Base-by-base conservation (phyloP, 2,888 invertebrate genomes). In the Anoplius nigerrimus region DNA sequence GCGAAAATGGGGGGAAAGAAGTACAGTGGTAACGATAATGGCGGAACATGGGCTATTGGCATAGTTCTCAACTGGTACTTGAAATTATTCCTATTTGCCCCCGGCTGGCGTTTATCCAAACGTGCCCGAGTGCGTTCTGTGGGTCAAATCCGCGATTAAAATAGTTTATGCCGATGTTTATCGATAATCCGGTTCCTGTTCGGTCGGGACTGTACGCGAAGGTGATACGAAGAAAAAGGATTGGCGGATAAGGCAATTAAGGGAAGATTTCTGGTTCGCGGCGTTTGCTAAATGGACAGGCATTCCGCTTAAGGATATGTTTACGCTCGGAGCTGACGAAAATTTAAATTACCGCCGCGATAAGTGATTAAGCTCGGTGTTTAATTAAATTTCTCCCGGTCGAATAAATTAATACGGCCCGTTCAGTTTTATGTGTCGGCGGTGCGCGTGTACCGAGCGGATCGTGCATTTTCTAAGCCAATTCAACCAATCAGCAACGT, bases 241-340 rank as follows among this genome's bases (percentile, higher is more conserved):
- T 5, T 6, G 4, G 46, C 3, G 46, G 15, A 16, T 13, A 46
- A 11, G 4, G 20, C 6, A 18, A 11, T 52, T 51, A n/a, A n/a
- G 45, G n/a, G 3, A 51, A 56, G 48, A 43, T 21, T 20, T 60
- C 56, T 46, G 18, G 34, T 16, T 11, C 21, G 66, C 55, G 61
- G 69, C 61, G 65, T 70, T 56, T 60, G 62, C 62, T 62, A 46
- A 57, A 62, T 45, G 65, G 52, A 22, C 20, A 52, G 24, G 54
- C 58, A 54, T 20, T 22, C 6, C 18, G 45, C 22, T 43, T 53
- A 56, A 71, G 62, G 72, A 72, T 67, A 55, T 45, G 63, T 46
- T 74, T 75, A 76, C 79, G 81, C 74, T 76, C 74, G 67, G 79
- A 77, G 79, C 81, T 80, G 80, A 77, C 80, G 77, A 76, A 76